These are phyloP conservation scores for Papilio polytes DNA, from an alignment of 1,140 invertebrate species.

Conservation along the genomic window DNA sequence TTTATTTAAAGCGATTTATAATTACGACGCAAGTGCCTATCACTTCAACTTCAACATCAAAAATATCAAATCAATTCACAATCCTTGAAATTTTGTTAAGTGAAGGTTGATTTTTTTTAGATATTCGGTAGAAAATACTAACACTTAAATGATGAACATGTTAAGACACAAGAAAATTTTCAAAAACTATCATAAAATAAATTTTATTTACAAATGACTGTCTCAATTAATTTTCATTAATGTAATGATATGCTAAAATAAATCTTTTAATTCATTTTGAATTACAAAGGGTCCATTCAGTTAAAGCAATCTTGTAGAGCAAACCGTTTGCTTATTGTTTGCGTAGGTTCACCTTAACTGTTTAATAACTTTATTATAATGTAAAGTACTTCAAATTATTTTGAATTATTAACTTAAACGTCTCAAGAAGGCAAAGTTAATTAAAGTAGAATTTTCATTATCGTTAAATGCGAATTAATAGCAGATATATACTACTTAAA, in stretches of 20 bases:
- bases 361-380: slow-evolving; percentile 14
- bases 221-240: not conserved
- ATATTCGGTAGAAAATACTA: too few relatives aligned
- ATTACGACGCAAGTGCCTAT: too few relatives aligned
- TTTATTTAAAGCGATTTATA: not conserved
- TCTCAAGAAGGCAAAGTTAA: not conserved
- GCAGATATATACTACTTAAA: too few relatives aligned
- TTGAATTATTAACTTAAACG: not conserved
- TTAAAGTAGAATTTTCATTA: not conserved
- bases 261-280: slow-evolving; percentile 6
- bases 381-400: not conserved
- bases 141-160: too few relatives aligned
- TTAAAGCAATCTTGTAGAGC: not conserved
- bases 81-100: too few relatives aligned
- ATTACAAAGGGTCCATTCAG: not conserved
- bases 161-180: not conserved
- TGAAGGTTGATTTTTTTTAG: too few relatives aligned
- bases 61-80: too few relatives aligned
- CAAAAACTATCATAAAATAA: too few relatives aligned
- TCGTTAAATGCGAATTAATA: too few relatives aligned
- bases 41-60: too few relatives aligned
- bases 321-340: slow-evolving; percentile 15
- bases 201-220: too few relatives aligned
- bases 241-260: not conserved
- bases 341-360: slow-evolving; percentile 1